These are phyloP conservation scores for Bombyx mandarina DNA, from an alignment of 1,140 invertebrate genomes.

Conservation along the genomic window DNA sequence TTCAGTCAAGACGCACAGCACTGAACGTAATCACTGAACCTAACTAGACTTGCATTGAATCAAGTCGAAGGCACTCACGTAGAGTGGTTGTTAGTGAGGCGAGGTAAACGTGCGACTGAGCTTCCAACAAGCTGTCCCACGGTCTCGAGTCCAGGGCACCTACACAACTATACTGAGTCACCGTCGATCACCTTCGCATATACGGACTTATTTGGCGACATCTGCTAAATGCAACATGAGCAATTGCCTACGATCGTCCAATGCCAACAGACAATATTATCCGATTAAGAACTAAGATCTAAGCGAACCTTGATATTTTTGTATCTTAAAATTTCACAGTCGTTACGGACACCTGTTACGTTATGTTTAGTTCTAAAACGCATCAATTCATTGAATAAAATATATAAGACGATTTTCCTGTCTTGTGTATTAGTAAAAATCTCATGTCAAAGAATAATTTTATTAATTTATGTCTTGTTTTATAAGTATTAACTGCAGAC, in stretches of 20 bases:
- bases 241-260: conserved; percentile 20
- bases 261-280: conserved; percentile 30
- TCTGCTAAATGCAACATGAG: conserved; percentile 30
- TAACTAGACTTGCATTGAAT: conserved; percentile 19
- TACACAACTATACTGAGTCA: conserved; percentile 48
- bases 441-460: too few relatives aligned
- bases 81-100: conserved; percentile 20
- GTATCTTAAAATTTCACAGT: too few relatives aligned
- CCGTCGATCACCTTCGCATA: conserved; percentile 51
- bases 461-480: too few relatives aligned
- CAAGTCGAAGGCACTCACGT: conserved; percentile 19
- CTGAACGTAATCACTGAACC: conserved; percentile 16
- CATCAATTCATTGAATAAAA: too few relatives aligned
- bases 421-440: too few relatives aligned
- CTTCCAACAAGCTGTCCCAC: conserved; percentile 14
- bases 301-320: too few relatives aligned
- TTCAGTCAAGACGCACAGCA: conserved; percentile 2
- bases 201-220: conserved; percentile 65
- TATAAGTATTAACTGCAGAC: conserved; percentile 11
- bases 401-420: too few relatives aligned
- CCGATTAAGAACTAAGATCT: conserved; percentile 11
- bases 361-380: too few relatives aligned
- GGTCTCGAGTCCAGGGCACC: conserved; percentile 37
- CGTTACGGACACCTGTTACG: too few relatives aligned
- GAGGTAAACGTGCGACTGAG: conserved; percentile 41